Conservation (phyloP, 2,888 invertebrate genomes). For the Plagodis pulveraria region DNA sequence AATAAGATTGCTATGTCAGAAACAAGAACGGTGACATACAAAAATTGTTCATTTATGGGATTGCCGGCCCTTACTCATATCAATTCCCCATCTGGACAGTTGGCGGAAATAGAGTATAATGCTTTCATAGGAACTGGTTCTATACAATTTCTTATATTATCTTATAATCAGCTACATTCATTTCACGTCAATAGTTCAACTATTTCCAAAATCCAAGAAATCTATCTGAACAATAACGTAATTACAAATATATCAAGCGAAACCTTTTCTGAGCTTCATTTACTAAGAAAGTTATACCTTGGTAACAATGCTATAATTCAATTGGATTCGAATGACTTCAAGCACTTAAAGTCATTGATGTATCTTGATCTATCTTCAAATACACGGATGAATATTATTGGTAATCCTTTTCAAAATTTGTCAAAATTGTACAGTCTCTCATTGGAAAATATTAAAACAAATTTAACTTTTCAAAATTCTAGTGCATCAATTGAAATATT, state of each 20-base stretch:
- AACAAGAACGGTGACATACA: conserved; percentile 18
- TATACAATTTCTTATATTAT: conserved; percentile 32
- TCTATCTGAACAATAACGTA: conserved; percentile 35
- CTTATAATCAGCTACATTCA: conserved; percentile 33
- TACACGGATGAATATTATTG: conserved; percentile 23
- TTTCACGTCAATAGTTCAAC: conserved; percentile 36
- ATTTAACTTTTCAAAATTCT: conserved; percentile 30
- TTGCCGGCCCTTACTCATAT: conserved; percentile 21
- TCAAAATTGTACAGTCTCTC: conserved; percentile 27
- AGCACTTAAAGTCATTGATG: conserved; percentile 17
- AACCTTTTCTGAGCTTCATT: conserved; percentile 30
- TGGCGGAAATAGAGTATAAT: conserved; percentile 31
- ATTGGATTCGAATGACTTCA: conserved; percentile 27
- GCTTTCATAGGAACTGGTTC: conserved; percentile 29
- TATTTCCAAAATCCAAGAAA: conserved; percentile 28
- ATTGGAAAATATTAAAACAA: conserved; percentile 28
- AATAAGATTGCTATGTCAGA: conserved; percentile 24
- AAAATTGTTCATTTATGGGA: conserved; percentile 34
- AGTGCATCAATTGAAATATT: conserved; percentile 25
- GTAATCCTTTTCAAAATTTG: conserved; percentile 32
- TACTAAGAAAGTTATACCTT: conserved; percentile 31
- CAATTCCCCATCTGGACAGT: conserved; percentile 34
- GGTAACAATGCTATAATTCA: conserved; percentile 32
- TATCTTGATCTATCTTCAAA: conserved; percentile 37
- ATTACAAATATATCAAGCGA: conserved; percentile 27